Conservation (phyloP, 2,888 invertebrate species). For the Sarcophaga caerulescens region DNA sequence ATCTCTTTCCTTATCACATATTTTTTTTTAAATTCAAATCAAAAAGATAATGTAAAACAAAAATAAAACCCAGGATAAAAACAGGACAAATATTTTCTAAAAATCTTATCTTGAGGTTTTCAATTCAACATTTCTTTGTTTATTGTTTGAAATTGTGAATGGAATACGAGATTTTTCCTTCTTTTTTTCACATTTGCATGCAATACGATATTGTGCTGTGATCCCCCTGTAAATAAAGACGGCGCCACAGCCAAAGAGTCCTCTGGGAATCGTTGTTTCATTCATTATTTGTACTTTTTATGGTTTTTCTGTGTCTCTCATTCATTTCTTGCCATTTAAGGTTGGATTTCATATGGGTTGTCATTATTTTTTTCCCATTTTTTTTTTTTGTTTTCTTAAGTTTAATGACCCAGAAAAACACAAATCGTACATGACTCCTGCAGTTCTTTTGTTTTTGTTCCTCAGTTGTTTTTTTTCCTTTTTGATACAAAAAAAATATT, state of each 20-base stretch:
- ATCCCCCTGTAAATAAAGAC: neutral
- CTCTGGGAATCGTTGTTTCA: constrained; percentile 55
- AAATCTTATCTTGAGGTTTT: neutral
- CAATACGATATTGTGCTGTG: neutral
- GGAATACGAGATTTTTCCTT: neutral
- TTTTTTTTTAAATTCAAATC: no score
- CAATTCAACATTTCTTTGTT: neutral
- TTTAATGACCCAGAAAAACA: constrained; percentile 67
- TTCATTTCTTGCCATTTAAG: neutral
- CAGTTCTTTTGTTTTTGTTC: neutral
- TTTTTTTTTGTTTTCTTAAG: neutral
- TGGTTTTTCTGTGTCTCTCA: neutral
- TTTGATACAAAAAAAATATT: neutral
- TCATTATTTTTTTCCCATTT: neutral
- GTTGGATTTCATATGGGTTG: neutral
- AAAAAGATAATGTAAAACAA: neutral
- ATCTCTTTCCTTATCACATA: no score
- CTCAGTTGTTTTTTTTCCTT: no score
- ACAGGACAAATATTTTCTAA: neutral
- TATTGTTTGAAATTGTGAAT: neutral
- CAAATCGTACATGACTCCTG: constrained; percentile 47
- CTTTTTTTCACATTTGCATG: neutral
- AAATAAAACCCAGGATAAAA: neutral
- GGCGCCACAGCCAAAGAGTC: neutral
- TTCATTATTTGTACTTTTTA: constrained; percentile 47